phyloP scores from a whole-genome alignment of 2,113 vertebrate species.

The Clarias macrocephalus region DNA sequence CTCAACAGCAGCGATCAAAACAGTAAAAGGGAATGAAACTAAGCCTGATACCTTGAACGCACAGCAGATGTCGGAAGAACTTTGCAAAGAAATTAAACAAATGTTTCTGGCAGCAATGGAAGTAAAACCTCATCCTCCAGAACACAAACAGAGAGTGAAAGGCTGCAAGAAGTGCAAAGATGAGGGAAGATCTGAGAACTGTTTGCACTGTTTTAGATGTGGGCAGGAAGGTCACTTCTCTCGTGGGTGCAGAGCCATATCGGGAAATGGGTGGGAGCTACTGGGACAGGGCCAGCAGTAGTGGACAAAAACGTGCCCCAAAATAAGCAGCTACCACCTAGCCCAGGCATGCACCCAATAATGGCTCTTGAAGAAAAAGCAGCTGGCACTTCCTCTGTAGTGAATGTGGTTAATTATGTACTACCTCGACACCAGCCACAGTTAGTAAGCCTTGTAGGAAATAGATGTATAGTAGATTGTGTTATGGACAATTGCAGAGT shows the following conservation, averaged over 20 bases:
- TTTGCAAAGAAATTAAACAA: constrained; percentile 35
- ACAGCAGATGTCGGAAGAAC: constrained; percentile 25
- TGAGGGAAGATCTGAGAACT: neutral
- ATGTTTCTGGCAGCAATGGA: constrained; percentile 35
- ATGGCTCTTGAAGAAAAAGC: too few species aligned
- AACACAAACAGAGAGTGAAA: neutral
- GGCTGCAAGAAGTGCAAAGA: constrained; percentile 6
- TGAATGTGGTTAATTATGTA: too few species aligned
- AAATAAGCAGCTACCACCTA: too few species aligned
- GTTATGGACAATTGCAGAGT: constrained; percentile 17
- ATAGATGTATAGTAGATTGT: neutral
- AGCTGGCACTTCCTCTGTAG: neutral
- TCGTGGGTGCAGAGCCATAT: constrained; percentile 16
- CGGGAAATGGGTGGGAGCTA: too few species aligned
- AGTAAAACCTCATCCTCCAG: neutral
- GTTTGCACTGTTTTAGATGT: constrained; percentile 39
- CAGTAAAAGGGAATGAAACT: constrained; percentile 26
- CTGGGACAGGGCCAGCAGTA: neutral
- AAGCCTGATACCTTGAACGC: neutral
- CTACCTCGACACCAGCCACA: too few species aligned
- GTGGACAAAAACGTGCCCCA: too few species aligned
- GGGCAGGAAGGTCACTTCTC: constrained; percentile 31
- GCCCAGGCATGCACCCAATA: too few species aligned
- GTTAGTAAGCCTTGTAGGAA: too few species aligned
- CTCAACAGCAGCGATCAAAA: neutral